Conservation (phyloP, 2,797 vertebrate genomes). For the Silurus aristotelis region DNA sequence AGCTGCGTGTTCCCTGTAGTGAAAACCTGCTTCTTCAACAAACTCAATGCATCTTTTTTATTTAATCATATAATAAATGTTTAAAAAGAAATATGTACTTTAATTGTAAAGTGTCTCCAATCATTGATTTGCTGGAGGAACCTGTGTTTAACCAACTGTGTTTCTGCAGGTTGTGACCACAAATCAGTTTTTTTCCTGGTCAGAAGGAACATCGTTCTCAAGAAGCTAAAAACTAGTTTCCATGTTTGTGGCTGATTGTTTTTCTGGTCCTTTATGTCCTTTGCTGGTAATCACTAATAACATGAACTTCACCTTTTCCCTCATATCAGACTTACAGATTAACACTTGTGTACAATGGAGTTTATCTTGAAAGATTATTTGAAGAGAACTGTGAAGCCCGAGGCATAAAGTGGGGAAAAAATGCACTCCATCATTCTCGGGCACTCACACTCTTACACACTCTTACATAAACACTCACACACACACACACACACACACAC, state of each 20-base stretch:
- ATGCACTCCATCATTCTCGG: not conserved
- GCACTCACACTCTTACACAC: not conserved
- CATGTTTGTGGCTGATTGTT: too few species aligned
- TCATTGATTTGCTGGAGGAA: not conserved
- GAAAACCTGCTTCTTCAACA: not conserved
- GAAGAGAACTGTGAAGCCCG: not conserved
- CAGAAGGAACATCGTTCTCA: not conserved
- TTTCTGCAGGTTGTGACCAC: not conserved
- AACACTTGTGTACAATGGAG: not conserved
- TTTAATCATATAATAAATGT: too few species aligned
- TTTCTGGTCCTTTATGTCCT: not conserved
- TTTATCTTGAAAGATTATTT: conserved; percentile 6
- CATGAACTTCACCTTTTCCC: not conserved
- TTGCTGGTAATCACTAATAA: not conserved
- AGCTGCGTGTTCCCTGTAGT: too few species aligned
- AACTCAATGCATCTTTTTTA: too few species aligned
- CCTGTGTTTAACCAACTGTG: not conserved
- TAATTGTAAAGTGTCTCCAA: not conserved
- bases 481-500: too few species aligned
- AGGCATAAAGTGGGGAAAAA: not conserved
- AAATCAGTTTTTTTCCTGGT: not conserved
- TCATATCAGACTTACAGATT: not conserved
- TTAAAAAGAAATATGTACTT: too few species aligned
- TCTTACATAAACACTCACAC: too few species aligned
- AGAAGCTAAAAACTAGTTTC: not conserved